Evolutionary conservation across 2,797 vertebrate species (phyloP).

Genomic region (Channallabes apus): DNA sequence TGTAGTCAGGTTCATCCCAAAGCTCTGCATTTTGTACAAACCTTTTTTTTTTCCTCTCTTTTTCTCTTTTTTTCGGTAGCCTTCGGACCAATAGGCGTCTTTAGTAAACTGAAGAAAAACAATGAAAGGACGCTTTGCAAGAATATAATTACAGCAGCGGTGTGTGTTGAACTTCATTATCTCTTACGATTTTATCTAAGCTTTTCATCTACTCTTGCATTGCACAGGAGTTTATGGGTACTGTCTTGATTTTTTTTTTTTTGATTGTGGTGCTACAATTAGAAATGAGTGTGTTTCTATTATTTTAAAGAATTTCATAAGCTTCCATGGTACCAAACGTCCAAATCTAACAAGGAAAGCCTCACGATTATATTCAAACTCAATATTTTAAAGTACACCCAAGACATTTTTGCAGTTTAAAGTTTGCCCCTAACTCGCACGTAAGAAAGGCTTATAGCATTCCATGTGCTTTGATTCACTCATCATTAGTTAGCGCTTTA

Average conservation of each 20-base stretch:
- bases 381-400: neutral
- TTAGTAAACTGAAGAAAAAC: neutral
- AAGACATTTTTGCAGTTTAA: neutral
- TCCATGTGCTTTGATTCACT: neutral
- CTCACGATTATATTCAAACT: neutral
- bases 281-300: neutral
- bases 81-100: slow-evolving; percentile 33
- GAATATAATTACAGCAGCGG: neutral
- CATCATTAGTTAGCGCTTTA: neutral
- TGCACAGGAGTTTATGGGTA: slow-evolving; percentile 22
- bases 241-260: neutral
- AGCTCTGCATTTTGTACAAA: neutral
- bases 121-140: neutral
- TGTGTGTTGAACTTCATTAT: neutral
- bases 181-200: slow-evolving; percentile 7
- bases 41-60: neutral
- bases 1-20: slow-evolving; percentile 1
- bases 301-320: slow-evolving; percentile 28
- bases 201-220: slow-evolving; percentile 13
- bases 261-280: slow-evolving; percentile 11
- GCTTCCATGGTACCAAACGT: slow-evolving; percentile 1
- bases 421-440: neutral
- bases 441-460: neutral
- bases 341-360: neutral
- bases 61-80: neutral